These are phyloP conservation scores for Hipparchia semele DNA, from an alignment of 2,888 invertebrate species.

Conservation along the genomic window DNA sequence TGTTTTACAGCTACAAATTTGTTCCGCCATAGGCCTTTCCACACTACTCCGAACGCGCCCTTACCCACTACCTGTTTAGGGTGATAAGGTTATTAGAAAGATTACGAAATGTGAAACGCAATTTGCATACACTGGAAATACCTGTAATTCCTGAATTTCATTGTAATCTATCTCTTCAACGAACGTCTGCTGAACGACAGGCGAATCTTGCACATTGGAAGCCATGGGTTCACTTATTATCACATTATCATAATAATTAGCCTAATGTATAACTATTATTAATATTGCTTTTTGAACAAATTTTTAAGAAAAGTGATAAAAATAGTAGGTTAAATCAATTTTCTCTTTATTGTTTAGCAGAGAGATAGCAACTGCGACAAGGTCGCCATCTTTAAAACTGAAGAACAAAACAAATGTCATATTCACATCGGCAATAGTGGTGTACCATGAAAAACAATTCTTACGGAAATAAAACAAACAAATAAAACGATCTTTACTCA, in stretches of 20 bases:
- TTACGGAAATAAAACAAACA: not conserved
- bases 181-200: conserved; percentile 81
- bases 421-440: conserved; percentile 25
- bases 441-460: not conserved
- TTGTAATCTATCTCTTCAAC: conserved; percentile 90
- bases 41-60: conserved; percentile 97
- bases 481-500: not conserved
- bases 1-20: conserved; percentile 96
- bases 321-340: conserved; percentile 68
- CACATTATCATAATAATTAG: conserved; percentile 80
- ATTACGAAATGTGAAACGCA: conserved; percentile 24
- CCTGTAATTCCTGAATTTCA: conserved; percentile 89
- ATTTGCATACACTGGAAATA: conserved; percentile 51
- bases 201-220: conserved; percentile 78
- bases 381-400: conserved; percentile 80
- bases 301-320: conserved; percentile 49
- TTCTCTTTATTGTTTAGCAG: conserved; percentile 79
- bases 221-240: conserved; percentile 80
- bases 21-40: conserved; percentile 93
- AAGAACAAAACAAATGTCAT: conserved; percentile 54
- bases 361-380: conserved; percentile 80
- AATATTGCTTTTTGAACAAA: conserved; percentile 43
- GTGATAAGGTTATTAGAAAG: conserved; percentile 38
- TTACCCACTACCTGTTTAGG: conserved; percentile 91
- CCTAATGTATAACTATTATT: conserved; percentile 50